Percentiles rank a stretch among this genome's conserved stretches.
Conservation (phyloP, 2,888 invertebrate species). For the Acleris emargana region DNA sequence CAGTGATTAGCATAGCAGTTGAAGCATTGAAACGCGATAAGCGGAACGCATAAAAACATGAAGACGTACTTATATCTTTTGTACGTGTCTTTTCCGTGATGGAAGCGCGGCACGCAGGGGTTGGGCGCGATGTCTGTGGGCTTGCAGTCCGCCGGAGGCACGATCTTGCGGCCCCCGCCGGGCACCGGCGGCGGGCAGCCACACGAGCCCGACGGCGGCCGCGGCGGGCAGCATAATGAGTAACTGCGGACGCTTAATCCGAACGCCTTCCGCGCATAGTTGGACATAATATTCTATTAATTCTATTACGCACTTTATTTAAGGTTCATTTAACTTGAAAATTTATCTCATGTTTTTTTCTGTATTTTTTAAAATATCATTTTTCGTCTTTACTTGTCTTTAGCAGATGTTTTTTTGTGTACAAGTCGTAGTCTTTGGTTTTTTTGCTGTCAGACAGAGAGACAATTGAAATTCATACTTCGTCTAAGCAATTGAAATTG, state of each 20-base stretch:
- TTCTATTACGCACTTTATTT: no score
- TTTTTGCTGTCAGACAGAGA: no score
- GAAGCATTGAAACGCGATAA: constrained; percentile 58
- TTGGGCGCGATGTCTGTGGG: constrained; percentile 56
- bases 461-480: no score
- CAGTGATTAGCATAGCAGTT: constrained; percentile 45
- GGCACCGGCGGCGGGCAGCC: constrained; percentile 51
- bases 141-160: constrained; percentile 54
- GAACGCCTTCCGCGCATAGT: no score
- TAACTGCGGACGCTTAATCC: constrained; percentile 43
- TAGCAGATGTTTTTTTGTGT: no score
- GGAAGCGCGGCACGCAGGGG: constrained; percentile 60
- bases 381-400: no score
- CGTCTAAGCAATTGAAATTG: no score
- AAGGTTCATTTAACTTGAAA: no score
- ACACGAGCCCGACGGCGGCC: constrained; percentile 49
- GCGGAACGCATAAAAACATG: constrained; percentile 60
- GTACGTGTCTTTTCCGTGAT: constrained; percentile 57
- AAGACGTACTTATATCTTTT: constrained; percentile 61
- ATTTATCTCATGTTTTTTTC: no score
- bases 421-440: no score
- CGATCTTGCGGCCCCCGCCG: constrained; percentile 52
- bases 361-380: no score
- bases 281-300: no score
- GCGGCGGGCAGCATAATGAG: constrained; percentile 57